phyloP scores from a whole-genome alignment of 2,113 vertebrate genomes.

The Pterocles orientalis region DNA sequence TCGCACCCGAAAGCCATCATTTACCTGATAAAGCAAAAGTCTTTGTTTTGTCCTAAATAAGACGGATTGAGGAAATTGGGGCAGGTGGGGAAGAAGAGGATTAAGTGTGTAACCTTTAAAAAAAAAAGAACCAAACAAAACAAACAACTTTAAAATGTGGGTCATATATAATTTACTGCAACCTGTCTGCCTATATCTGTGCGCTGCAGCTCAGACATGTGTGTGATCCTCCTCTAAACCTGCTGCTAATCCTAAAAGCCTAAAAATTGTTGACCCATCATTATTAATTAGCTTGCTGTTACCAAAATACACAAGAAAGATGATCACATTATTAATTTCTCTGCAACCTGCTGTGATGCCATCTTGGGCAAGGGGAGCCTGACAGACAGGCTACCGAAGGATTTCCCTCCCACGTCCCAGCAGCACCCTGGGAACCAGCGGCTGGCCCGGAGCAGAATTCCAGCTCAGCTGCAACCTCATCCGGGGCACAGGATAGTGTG shows the following conservation, averaged over 20 bases:
- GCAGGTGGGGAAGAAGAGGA: background rate
- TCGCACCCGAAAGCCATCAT: background rate
- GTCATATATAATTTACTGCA: background rate
- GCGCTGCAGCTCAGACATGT: background rate
- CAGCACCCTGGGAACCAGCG: background rate
- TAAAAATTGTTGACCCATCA: conserved; percentile 11
- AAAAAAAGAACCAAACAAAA: background rate
- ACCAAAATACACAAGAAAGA: background rate
- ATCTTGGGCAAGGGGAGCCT: background rate
- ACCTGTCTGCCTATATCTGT: background rate
- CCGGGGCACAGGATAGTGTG: background rate
- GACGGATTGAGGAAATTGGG: background rate
- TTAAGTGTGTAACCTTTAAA: background rate
- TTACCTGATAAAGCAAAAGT: background rate
- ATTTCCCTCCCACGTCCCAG: background rate
- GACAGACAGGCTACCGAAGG: background rate
- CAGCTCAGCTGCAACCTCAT: background rate
- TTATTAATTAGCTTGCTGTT: conserved; percentile 3
- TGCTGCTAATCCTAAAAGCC: conserved; percentile 38
- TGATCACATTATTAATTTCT: background rate
- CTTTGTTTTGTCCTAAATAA: background rate
- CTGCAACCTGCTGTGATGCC: background rate
- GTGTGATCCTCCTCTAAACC: conserved; percentile 4
- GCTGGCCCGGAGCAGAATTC: background rate
- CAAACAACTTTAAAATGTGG: background rate